A percentile compares a stretch with the other conserved stretches of the same genome.
These are phyloP conservation scores for Nymphalis c-album DNA, from an alignment of 2,888 invertebrate species.

Conservation along the genomic window DNA sequence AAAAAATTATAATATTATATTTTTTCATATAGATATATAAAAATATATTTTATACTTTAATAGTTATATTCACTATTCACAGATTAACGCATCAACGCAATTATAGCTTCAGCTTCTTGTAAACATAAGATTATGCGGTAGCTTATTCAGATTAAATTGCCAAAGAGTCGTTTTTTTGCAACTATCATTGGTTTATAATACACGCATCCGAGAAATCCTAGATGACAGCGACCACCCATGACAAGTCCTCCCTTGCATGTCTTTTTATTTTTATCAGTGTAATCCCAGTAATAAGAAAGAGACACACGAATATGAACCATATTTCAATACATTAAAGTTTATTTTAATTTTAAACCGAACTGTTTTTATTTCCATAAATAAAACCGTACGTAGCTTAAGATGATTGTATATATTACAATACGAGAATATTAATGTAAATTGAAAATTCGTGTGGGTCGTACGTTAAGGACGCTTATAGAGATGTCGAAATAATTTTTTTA, in stretches of 20 bases:
- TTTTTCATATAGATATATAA: no score
- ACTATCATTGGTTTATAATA: conserved; percentile 18
- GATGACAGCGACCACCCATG: conserved; percentile 30
- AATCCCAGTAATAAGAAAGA: not conserved
- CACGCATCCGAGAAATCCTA: conserved; percentile 16
- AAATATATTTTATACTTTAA: no score
- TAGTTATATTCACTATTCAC: not conserved
- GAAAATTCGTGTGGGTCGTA: conserved; percentile 10
- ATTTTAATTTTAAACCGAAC: not conserved
- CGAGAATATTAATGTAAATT: conserved; percentile 6
- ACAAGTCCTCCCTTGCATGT: conserved; percentile 15
- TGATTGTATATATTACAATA: conserved; percentile 8
- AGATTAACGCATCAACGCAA: not conserved
- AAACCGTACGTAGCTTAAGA: conserved; percentile 9
- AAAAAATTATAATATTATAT: no score
- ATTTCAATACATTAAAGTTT: not conserved
- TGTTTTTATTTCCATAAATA: conserved; percentile 21
- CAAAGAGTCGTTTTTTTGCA: not conserved
- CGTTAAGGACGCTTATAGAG: not conserved
- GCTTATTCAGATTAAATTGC: conserved; percentile 5
- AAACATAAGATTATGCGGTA: not conserved
- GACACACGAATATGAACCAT: conserved; percentile 14
- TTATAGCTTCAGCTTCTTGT: not conserved
- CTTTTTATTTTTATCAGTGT: conserved; percentile 23
- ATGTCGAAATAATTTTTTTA: not conserved